Base-by-base conservation (phyloP, 2,888 invertebrate genomes). In the Chrysolina oricalcia region DNA sequence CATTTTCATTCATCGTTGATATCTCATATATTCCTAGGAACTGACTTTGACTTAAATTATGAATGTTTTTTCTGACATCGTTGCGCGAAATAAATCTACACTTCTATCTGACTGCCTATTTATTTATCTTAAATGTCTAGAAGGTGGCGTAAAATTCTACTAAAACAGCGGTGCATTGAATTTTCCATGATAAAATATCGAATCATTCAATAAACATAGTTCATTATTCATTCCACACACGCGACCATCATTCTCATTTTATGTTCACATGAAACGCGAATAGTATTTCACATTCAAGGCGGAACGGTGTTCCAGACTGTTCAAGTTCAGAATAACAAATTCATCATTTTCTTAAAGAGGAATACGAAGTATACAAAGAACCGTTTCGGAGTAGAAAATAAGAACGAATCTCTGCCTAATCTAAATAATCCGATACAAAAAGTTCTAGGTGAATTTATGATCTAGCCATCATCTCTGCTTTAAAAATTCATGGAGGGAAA, bases 401-500 rank as follows among this genome's bases (percentile, higher is more conserved):
- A 62, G 8, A 62, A 43, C 41, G 70, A 62, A 68, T 68, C 67
- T 63, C 35, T 40, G 53, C 53, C 35, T 53, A 46, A 63, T 53
- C 68, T 43, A 41, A 64, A 66, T 66, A 73, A 73, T 63, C 73
- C 23, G 46, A 48, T 67, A 69, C 50, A 63, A 53, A 73, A 69
- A 40, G 53, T 17, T 19, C 67, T 59, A 35, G 35, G 59, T 35
- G n/a, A 27, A 59, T 59, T 59, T 59, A 59, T 59, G 59, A n/a
- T 59, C 35, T 56, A 59, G 15, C 35, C 35, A 59, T 59, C 59
- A 59, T 27, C 17, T 66, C n/a, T 21, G 41, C 43, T 56, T 50
- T 72, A 50, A 72, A 74, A 62, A 74, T 73, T 73, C 72, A 72
- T 40, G 21, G 53, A 64, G 65, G 64, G 41, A 74, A 74, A 73